Conservation (phyloP, 2,888 invertebrate genomes). For the Hyles lineata region DNA sequence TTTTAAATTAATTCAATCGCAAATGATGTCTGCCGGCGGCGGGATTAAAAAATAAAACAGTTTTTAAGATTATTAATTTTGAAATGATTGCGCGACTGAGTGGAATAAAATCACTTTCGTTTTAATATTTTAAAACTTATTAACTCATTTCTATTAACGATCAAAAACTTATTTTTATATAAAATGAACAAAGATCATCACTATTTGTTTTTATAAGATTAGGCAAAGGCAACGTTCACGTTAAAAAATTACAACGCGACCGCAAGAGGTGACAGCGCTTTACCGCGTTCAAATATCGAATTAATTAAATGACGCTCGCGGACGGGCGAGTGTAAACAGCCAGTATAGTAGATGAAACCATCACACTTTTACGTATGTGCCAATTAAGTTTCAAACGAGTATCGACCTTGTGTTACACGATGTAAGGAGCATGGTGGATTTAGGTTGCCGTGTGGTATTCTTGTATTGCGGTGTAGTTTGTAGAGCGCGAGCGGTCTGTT, state of each 20-base stretch:
- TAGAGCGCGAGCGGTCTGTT: slow-evolving; percentile 74
- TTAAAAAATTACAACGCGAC: slow-evolving; percentile 19
- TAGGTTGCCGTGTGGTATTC: slow-evolving; percentile 40
- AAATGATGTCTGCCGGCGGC: neutral
- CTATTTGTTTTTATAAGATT: neutral
- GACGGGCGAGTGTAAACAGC: slow-evolving; percentile 75
- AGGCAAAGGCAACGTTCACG: neutral
- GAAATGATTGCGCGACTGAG: neutral
- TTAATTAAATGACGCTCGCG: slow-evolving; percentile 78
- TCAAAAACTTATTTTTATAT: no score
- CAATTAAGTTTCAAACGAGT: slow-evolving; percentile 45
- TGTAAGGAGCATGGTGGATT: slow-evolving; percentile 48
- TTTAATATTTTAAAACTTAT: neutral
- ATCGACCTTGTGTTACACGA: slow-evolving; percentile 54
- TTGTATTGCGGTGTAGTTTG: slow-evolving; percentile 61
- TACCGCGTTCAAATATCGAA: slow-evolving; percentile 76
- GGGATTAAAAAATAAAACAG: neutral
- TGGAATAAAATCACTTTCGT: neutral
- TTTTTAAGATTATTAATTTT: neutral
- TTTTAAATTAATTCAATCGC: neutral
- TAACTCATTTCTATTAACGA: no score
- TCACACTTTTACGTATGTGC: slow-evolving; percentile 51
- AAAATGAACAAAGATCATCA: neutral
- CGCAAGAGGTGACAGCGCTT: slow-evolving; percentile 61
- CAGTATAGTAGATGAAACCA: slow-evolving; percentile 65